Evolutionary conservation across 1,140 invertebrate genomes (phyloP).

Genomic region (Steinernema feltiae): DNA sequence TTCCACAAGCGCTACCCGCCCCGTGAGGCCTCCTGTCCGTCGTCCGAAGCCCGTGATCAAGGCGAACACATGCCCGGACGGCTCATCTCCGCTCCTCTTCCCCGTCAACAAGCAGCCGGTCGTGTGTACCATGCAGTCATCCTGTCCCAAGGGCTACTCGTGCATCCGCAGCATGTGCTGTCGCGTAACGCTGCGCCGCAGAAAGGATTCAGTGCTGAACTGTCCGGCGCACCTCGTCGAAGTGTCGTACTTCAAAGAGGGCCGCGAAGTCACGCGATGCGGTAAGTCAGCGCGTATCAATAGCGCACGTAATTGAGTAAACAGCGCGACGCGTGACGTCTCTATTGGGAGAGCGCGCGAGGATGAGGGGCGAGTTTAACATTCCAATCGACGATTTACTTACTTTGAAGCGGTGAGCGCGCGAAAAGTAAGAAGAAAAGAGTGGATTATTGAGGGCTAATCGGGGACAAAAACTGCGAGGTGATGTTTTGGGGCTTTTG

Average conservation of each 20-base stretch:
- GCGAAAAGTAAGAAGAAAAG: no score
- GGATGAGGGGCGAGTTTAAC: not conserved
- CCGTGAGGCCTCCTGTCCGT: not conserved
- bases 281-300: not conserved
- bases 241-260: not conserved
- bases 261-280: not conserved
- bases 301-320: not conserved
- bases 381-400: not conserved
- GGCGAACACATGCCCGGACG: slow-evolving; percentile 41
- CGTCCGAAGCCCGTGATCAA: slow-evolving; percentile 3
- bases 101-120: slow-evolving; percentile 42
- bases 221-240: not conserved
- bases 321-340: not conserved
- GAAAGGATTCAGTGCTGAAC: slow-evolving; percentile 11
- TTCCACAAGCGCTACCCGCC: not conserved
- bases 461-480: no score
- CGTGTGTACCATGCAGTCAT: slow-evolving; percentile 27
- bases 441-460: no score
- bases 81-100: slow-evolving; percentile 37
- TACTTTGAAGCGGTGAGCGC: no score
- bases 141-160: slow-evolving; percentile 37
- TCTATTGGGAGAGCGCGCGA: not conserved
- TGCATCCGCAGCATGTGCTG: slow-evolving; percentile 41
- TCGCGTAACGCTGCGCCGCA: slow-evolving; percentile 7
- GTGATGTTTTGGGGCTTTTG: no score